Evolutionary conservation across 2,888 invertebrate genomes (phyloP).

Genomic region (Apamea epomidion): DNA sequence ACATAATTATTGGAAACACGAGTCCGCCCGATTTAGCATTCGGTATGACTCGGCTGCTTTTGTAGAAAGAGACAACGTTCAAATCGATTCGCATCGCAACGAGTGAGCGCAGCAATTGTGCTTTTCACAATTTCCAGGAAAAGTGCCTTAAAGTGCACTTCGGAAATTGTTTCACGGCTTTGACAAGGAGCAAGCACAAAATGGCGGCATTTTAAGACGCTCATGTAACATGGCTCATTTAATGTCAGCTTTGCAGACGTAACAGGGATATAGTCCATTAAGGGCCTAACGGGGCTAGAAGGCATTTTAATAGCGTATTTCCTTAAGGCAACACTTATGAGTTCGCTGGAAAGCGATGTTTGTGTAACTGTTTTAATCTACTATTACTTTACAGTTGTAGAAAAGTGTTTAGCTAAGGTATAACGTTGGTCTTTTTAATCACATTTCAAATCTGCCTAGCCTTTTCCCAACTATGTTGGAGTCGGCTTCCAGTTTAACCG

Average conservation of each 20-base stretch:
- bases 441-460: background rate
- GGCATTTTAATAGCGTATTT: slow-evolving; percentile 44
- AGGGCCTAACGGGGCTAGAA: slow-evolving; percentile 34
- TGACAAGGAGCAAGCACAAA: slow-evolving; percentile 22
- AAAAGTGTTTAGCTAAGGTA: background rate
- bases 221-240: slow-evolving; percentile 10
- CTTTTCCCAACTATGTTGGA: background rate
- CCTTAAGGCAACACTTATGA: slow-evolving; percentile 40
- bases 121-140: slow-evolving; percentile 23
- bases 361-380: slow-evolving; percentile 33
- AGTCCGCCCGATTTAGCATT: background rate
- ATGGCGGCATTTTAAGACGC: background rate
- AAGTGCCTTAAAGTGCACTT: slow-evolving; percentile 21
- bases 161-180: slow-evolving; percentile 22
- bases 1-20: background rate
- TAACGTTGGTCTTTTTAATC: background rate
- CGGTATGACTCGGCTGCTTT: slow-evolving; percentile 11
- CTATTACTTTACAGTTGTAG: slow-evolving; percentile 8
- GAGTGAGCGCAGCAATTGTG: slow-evolving; percentile 8
- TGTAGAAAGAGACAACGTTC: slow-evolving; percentile 29
- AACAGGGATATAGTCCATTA: slow-evolving; percentile 38
- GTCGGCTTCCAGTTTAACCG: no score
- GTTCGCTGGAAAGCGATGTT: slow-evolving; percentile 39
- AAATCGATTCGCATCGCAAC: slow-evolving; percentile 37
- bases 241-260: slow-evolving; percentile 12